Conservation (phyloP, 1,140 invertebrate species). For the Bombus polaris region DNA sequence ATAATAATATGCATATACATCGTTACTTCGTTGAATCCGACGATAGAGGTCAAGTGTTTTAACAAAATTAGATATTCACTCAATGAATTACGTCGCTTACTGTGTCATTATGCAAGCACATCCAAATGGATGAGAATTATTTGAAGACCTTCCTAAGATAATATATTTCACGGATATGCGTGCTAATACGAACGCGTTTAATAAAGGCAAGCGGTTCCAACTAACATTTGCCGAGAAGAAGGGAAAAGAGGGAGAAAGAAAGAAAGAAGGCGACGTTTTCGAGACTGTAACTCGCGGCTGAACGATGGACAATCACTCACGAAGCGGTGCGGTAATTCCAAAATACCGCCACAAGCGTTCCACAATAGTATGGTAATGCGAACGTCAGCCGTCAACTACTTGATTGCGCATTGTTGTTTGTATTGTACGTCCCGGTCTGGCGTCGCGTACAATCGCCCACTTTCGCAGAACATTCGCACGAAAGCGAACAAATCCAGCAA, state of each 20-base stretch:
- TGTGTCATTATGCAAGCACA: no score
- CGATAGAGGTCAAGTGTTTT: no score
- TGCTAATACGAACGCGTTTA: no score
- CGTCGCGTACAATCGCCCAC: not conserved
- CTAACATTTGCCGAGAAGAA: not conserved
- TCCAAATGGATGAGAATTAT: no score
- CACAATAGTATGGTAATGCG: conserved; percentile 24
- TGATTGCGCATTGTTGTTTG: conserved; percentile 26
- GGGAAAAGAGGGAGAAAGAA: no score
- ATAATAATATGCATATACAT: no score
- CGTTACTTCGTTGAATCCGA: no score
- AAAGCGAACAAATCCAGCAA: not conserved
- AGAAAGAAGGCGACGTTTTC: not conserved
- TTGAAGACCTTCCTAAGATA: no score
- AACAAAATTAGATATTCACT: no score
- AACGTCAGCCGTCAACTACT: conserved; percentile 12
- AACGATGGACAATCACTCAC: conserved; percentile 5
- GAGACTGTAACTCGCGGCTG: not conserved
- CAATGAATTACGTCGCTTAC: no score
- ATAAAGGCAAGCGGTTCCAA: no score
- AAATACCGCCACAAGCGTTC: conserved; percentile 4
- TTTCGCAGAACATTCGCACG: not conserved
- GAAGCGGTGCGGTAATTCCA: conserved; percentile 4
- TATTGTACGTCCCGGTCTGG: not conserved
- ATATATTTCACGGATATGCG: no score